Conservation (phyloP, 2,113 vertebrate genomes). For the Ictidomys tridecemlineatus region DNA sequence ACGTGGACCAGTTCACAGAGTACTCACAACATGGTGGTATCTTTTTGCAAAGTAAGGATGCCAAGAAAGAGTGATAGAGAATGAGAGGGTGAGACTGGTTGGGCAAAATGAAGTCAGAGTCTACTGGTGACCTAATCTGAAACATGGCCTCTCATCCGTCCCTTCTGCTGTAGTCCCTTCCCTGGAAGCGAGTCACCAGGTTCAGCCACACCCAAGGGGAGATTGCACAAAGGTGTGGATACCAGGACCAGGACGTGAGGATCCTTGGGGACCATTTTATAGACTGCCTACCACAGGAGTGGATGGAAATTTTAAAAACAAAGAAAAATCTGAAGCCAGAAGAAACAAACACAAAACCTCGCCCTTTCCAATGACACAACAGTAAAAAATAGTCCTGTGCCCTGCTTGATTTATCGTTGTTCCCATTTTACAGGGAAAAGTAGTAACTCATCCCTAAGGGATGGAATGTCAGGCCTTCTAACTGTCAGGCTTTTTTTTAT, state of each 20-base stretch:
- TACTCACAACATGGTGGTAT: neutral
- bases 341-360: neutral
- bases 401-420: neutral
- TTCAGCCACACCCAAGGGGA: neutral
- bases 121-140: neutral
- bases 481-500: neutral
- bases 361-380: neutral
- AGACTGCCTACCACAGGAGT: neutral
- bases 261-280: no score
- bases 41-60: neutral
- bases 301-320: neutral
- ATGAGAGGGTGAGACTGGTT: neutral
- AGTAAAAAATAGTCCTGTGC: neutral
- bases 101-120: neutral
- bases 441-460: neutral
- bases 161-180: neutral
- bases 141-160: neutral
- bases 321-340: neutral
- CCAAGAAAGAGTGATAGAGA: neutral
- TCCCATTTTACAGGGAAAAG: neutral
- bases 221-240: neutral
- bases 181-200: neutral
- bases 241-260: neutral
- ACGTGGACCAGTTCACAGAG: neutral
- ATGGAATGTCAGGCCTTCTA: neutral